phyloP scores from a whole-genome alignment of 2,797 vertebrate genomes.

The Sciaenops ocellatus region DNA sequence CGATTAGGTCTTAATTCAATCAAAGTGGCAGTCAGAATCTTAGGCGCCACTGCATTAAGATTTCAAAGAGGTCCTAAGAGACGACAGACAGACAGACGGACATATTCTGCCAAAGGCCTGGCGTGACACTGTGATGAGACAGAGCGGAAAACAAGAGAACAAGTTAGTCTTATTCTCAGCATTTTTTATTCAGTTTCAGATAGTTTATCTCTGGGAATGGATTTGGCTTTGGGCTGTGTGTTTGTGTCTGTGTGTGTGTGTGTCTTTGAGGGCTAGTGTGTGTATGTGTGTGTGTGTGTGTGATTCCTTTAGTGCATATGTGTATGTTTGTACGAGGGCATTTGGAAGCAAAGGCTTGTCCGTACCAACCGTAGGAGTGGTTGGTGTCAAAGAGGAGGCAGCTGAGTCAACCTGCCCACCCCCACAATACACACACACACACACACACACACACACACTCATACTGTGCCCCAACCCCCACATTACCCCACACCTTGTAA shows the following conservation, averaged over 20 bases:
- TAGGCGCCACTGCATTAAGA: conserved; percentile 79
- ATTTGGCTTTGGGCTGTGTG: conserved; percentile 63
- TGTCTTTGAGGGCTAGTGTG: conserved; percentile 34
- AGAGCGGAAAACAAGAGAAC: conserved; percentile 64
- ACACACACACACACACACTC: conserved; percentile 52
- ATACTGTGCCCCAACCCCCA: conserved; percentile 83
- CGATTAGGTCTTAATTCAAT: conserved; percentile 83
- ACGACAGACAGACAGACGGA: conserved; percentile 70
- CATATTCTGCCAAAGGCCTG: conserved; percentile 71
- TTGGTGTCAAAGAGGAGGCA: conserved; percentile 86
- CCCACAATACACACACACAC: conserved; percentile 59
- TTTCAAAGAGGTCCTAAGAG: conserved; percentile 77
- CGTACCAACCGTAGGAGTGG: conserved; percentile 82
- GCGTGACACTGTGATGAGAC: conserved; percentile 71
- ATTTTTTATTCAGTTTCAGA: conserved; percentile 66
- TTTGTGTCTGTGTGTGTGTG: conserved; percentile 38
- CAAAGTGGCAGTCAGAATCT: conserved; percentile 79
- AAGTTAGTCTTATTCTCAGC: conserved; percentile 63
- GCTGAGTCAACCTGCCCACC: conserved; percentile 89
- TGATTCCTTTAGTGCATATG: conserved; percentile 23
- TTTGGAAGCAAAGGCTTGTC: conserved; percentile 87
- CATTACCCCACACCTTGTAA: conserved; percentile 91
- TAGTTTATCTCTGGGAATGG: conserved; percentile 60
- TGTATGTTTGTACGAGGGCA: conserved; percentile 51
- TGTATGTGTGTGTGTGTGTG: conserved; percentile 36